Evolutionary conservation across 2,888 invertebrate genomes (phyloP).

Genomic region (Trichacis sp.): DNA sequence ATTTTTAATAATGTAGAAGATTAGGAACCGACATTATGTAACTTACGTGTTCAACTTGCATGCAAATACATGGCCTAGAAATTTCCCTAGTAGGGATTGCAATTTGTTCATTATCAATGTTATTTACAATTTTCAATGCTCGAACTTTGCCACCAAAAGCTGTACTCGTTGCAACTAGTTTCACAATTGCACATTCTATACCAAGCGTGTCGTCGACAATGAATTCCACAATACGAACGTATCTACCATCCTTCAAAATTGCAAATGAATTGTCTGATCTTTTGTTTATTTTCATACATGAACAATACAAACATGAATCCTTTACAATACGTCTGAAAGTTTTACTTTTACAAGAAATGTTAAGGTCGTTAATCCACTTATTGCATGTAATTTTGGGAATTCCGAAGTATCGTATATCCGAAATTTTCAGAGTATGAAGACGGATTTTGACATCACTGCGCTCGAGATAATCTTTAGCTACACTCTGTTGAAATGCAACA

Average conservation of each 20-base stretch:
- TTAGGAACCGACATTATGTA: too few relatives aligned
- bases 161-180: too few relatives aligned
- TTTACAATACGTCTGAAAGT: conserved; percentile 12
- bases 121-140: too few relatives aligned
- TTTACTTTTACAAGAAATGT: background rate
- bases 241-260: conserved; percentile 4
- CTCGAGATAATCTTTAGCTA: conserved; percentile 11
- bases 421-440: conserved; percentile 1
- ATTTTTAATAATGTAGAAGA: too few relatives aligned
- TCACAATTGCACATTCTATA: background rate
- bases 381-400: too few relatives aligned
- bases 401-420: conserved; percentile 11
- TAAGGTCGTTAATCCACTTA: too few relatives aligned
- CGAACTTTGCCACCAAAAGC: too few relatives aligned
- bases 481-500: background rate
- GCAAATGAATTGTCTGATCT: conserved; percentile 20
- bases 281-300: conserved; percentile 13
- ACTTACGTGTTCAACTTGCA: too few relatives aligned
- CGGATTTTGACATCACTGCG: conserved; percentile 8
- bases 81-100: too few relatives aligned
- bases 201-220: conserved; percentile 2
- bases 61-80: too few relatives aligned
- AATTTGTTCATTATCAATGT: too few relatives aligned
- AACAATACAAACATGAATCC: conserved; percentile 15
- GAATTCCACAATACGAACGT: conserved; percentile 12